Evolutionary conservation across 2,888 invertebrate species (phyloP).

Genomic region (Lacanobia wlatinum): DNA sequence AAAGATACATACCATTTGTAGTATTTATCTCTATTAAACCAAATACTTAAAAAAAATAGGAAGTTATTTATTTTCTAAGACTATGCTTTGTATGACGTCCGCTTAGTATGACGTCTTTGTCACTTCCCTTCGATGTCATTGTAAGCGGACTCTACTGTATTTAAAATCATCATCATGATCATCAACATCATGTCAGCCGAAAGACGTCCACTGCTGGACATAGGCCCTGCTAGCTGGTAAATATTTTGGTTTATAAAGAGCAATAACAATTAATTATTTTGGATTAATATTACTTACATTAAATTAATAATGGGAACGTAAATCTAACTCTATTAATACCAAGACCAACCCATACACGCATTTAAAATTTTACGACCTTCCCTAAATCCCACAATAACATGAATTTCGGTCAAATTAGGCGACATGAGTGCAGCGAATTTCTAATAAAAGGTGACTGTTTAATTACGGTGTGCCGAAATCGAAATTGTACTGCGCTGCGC

Average conservation of each 20-base stretch:
- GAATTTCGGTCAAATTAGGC: constrained; percentile 73
- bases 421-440: constrained; percentile 83
- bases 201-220: too few species aligned
- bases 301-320: constrained; percentile 21
- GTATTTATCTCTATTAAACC: too few species aligned
- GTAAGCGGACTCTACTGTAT: too few species aligned
- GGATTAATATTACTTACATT: neutral
- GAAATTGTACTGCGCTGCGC: constrained; percentile 76
- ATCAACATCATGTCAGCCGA: too few species aligned
- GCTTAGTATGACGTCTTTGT: too few species aligned
- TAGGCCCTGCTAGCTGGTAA: too few species aligned
- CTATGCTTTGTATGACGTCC: too few species aligned
- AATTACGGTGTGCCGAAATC: constrained; percentile 81
- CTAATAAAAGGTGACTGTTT: constrained; percentile 81
- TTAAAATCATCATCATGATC: neutral
- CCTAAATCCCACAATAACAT: constrained; percentile 74
- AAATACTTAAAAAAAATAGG: too few species aligned
- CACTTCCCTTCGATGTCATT: too few species aligned
- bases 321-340: constrained; percentile 30
- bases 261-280: constrained; percentile 11
- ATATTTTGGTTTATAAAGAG: neutral
- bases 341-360: constrained; percentile 17
- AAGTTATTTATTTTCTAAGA: too few species aligned
- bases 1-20: too few species aligned
- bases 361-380: constrained; percentile 60